These are phyloP conservation scores for Yponomeuta malinellus DNA, from an alignment of 2,888 invertebrate genomes.

Conservation along the genomic window DNA sequence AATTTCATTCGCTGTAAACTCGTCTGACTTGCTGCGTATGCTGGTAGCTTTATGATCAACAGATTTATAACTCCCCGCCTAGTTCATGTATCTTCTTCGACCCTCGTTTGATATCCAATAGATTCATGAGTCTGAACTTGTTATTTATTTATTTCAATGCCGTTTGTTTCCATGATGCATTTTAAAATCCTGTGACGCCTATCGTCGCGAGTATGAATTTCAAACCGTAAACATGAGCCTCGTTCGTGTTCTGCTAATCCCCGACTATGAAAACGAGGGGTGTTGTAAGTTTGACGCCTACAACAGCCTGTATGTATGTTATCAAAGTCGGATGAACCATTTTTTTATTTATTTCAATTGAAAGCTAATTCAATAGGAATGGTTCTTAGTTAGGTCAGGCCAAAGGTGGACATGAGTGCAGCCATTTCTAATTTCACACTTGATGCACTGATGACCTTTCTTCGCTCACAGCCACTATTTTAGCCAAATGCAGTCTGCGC, in stretches of 20 bases:
- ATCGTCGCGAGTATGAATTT: slow-evolving; percentile 35
- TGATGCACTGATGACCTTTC: too few species aligned
- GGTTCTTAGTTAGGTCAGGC: too few species aligned
- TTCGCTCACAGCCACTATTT: too few species aligned
- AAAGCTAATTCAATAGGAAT: too few species aligned
- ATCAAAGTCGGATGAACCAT: too few species aligned
- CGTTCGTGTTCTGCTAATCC: slow-evolving; percentile 16
- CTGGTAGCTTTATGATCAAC: slow-evolving; percentile 5
- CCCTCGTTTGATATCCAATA: slow-evolving; percentile 11
- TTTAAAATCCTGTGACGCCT: slow-evolving; percentile 25
- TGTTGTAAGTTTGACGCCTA: not conserved
- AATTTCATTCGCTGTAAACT: not conserved
- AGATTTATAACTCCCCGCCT: slow-evolving; percentile 4
- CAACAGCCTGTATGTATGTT: too few species aligned
- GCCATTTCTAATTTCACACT: too few species aligned
- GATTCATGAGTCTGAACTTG: slow-evolving; percentile 12
- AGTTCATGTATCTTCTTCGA: slow-evolving; percentile 19
- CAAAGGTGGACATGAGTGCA: too few species aligned
- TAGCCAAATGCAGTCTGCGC: too few species aligned
- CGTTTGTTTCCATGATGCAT: not conserved
- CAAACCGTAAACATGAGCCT: slow-evolving; percentile 39
- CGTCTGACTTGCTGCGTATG: not conserved
- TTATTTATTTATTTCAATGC: slow-evolving; percentile 26
- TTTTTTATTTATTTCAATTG: too few species aligned
- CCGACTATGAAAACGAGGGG: not conserved